phyloP scores from a whole-genome alignment of 2,797 vertebrate genomes.

The Limnodromus scolopaceus region DNA sequence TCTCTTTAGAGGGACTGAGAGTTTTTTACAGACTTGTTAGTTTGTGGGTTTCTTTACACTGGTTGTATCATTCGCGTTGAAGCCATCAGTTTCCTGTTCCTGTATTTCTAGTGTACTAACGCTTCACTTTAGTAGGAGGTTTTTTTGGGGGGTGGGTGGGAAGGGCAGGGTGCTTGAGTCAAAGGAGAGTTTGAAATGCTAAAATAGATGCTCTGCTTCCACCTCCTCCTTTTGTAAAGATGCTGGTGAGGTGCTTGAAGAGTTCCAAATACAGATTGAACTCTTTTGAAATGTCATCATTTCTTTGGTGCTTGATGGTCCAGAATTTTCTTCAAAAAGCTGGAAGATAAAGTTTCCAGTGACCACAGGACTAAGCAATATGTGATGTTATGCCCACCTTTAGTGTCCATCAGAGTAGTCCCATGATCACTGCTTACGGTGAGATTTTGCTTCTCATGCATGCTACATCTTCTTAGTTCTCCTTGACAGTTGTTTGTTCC shows the following conservation, averaged over 20 bases:
- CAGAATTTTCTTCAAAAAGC: not conserved
- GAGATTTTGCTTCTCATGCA: not conserved
- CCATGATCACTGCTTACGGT: rapidly evolving
- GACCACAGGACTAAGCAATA: not conserved
- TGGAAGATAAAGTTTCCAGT: not conserved
- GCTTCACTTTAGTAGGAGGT: not conserved
- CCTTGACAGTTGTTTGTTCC: not conserved
- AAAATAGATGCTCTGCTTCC: not conserved
- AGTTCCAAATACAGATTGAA: not conserved
- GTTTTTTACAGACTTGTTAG: constrained; percentile 24
- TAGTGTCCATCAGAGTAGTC: not conserved
- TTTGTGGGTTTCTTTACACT: constrained; percentile 8
- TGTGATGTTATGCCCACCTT: not conserved
- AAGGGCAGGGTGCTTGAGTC: not conserved
- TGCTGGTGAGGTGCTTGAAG: not conserved
- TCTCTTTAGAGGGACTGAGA: constrained; percentile 29
- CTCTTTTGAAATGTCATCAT: not conserved
- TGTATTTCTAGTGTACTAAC: not conserved
- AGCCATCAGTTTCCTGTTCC: not conserved
- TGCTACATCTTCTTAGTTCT: not conserved
- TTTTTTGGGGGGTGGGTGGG: no score
- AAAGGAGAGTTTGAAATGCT: not conserved
- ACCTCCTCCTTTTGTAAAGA: not conserved
- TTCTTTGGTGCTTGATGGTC: not conserved
- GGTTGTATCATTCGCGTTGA: not conserved